These are phyloP conservation scores for Aleiodes leptofemur DNA, from an alignment of 2,888 invertebrate genomes.

Conservation along the genomic window DNA sequence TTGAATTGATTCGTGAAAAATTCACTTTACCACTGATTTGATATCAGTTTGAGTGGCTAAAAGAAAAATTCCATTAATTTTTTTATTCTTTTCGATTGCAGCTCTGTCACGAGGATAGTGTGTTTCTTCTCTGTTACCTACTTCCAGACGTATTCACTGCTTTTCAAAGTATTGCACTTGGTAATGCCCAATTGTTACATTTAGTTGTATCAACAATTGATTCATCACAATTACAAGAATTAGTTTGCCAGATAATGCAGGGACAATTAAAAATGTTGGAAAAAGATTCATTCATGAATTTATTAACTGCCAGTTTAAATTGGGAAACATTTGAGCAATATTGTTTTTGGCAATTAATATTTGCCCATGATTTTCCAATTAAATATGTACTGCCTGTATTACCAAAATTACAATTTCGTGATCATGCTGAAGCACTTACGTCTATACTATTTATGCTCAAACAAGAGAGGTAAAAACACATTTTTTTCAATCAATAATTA, in stretches of 20 bases:
- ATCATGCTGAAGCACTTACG: slow-evolving; percentile 94
- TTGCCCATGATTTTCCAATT: slow-evolving; percentile 95
- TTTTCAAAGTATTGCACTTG: slow-evolving; percentile 90
- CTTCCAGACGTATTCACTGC: slow-evolving; percentile 94
- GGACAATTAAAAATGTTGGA: slow-evolving; percentile 91
- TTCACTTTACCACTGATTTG: too few species aligned
- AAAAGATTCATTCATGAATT: slow-evolving; percentile 84
- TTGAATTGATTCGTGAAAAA: too few species aligned
- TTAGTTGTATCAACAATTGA: slow-evolving; percentile 94
- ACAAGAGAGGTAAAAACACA: slow-evolving; percentile 84
- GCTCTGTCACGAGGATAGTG: slow-evolving; percentile 92
- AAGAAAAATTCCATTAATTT: background rate
- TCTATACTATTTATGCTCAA: slow-evolving; percentile 93
- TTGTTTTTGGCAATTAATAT: slow-evolving; percentile 96
- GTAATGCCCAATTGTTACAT: slow-evolving; percentile 91
- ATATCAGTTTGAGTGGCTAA: too few species aligned
- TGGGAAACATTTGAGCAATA: slow-evolving; percentile 99
- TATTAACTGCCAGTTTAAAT: slow-evolving; percentile 88
- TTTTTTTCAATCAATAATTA: background rate
- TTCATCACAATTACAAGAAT: slow-evolving; percentile 90
- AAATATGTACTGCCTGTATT: slow-evolving; percentile 89
- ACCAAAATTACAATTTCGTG: slow-evolving; percentile 86
- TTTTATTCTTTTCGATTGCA: slow-evolving; percentile 64
- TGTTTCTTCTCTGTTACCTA: slow-evolving; percentile 92
- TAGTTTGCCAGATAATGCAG: slow-evolving; percentile 93